These are phyloP conservation scores for Eupithecia abbreviata DNA, from an alignment of 2,888 invertebrate species.

Conservation along the genomic window DNA sequence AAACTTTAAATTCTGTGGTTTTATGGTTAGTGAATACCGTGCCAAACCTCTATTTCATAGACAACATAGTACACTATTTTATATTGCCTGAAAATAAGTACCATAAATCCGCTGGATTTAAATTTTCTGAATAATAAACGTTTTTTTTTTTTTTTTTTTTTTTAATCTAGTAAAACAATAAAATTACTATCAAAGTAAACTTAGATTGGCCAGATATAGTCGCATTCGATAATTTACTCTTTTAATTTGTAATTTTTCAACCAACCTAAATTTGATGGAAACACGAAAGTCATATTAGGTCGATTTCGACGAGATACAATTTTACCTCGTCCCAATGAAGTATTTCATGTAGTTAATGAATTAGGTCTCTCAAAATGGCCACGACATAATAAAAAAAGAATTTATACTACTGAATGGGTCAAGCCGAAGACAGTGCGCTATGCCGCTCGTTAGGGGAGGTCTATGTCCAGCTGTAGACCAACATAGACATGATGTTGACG, in stretches of 20 bases:
- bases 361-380: not conserved
- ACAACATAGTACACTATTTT: not conserved
- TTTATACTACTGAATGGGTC: too few relatives aligned
- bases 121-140: too few relatives aligned
- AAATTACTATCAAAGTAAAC: not conserved
- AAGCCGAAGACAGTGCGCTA: too few relatives aligned
- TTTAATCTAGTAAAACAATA: too few relatives aligned
- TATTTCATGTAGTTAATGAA: too few relatives aligned
- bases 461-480: too few relatives aligned
- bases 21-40: constrained; percentile 17
- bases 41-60: not conserved
- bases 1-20: not conserved
- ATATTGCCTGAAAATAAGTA: not conserved
- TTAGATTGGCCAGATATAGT: not conserved
- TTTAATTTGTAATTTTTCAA: not conserved
- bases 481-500: too few relatives aligned
- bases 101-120: too few relatives aligned
- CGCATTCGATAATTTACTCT: not conserved
- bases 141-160: too few relatives aligned
- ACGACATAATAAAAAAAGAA: not conserved
- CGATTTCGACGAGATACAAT: too few relatives aligned
- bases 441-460: too few relatives aligned
- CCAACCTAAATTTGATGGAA: not conserved
- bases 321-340: too few relatives aligned
- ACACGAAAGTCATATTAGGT: not conserved